Evolutionary conservation across 92 coral and sea anemone species (phyloP), one percentile per base, ranked within the genome.

Genomic region (Siderastrea radians): DNA sequence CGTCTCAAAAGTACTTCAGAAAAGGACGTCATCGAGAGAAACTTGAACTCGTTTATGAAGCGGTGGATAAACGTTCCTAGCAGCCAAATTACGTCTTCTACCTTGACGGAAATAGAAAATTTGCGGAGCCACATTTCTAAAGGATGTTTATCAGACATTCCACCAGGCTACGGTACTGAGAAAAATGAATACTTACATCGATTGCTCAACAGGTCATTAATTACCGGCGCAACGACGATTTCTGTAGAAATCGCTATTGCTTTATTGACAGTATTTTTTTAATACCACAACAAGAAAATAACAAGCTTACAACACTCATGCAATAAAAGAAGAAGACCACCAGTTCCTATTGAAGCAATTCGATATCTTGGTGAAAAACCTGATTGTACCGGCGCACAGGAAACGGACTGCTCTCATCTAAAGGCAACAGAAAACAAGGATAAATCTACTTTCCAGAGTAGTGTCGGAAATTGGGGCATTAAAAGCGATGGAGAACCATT

Each of bases 281-380:
- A 69, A 19, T 14, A 45, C 43, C 61, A 57, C 44, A 74, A 19
- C 13, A 49, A 1, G 8, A 87, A 62, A 79, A 8, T 26, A 13
- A 49, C 80, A 43, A 53, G 57, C n/a, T 78, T 49, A 48, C 45
- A 17, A 38, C 92, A 91, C 53, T 44, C 66, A 2, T 87, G 94
- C 54, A 91, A 87, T 68, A 44, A 59, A 17, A 82, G 92, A 48
- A 84, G 87, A 9, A 78, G 26, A 57, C 89, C 88, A 5, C 77
- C 74, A 9, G 58, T 78, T 49, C 94, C 91, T 17, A 15, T 64
- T 16, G 45, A 59, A 59, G 64, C n/a, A 14, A 52, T 52, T 4
- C 4, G 57, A 52, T 52, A 8, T 52, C 8, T 4, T 52, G 45
- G 45, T 16, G 70, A 65, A 65, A 1, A n/a, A 16, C 45, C 0